Evolutionary conservation across 1,140 invertebrate genomes (phyloP).

Genomic region (Saccostrea cuccullata): DNA sequence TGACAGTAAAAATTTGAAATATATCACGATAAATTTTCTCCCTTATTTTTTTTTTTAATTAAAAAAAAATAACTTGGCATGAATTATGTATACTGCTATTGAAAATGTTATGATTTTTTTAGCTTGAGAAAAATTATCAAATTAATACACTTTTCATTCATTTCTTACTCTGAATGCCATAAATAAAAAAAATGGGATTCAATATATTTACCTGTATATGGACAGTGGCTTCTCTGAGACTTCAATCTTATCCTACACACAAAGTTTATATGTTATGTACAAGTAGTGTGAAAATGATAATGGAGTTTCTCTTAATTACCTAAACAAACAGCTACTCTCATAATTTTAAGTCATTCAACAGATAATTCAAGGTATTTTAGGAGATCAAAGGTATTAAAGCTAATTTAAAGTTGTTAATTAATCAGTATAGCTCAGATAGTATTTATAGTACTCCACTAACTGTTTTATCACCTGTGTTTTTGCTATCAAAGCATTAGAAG

Average conservation of each 20-base stretch:
- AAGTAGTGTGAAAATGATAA: neutral
- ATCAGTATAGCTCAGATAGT: neutral
- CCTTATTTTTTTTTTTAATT: no score
- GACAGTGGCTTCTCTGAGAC: neutral
- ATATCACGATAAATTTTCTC: no score
- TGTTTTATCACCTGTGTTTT: constrained; percentile 28
- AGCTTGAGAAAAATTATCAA: no score
- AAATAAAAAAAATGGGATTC: no score
- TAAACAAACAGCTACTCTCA: neutral
- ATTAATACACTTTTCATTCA: no score
- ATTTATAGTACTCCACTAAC: neutral
- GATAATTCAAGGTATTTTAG: neutral
- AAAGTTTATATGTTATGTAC: neutral
- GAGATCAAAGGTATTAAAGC: neutral
- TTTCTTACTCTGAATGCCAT: no score
- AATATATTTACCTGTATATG: neutral
- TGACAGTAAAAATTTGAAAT: no score
- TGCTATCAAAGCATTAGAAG: neutral
- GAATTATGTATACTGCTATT: no score
- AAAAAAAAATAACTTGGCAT: no score
- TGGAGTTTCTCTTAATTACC: constrained; percentile 21
- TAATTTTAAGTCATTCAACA: neutral
- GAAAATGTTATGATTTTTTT: no score
- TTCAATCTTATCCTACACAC: neutral
- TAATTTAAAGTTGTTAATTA: neutral